Conservation (phyloP, 2,888 invertebrate genomes). For the Aporophyla lueneburgensis region DNA sequence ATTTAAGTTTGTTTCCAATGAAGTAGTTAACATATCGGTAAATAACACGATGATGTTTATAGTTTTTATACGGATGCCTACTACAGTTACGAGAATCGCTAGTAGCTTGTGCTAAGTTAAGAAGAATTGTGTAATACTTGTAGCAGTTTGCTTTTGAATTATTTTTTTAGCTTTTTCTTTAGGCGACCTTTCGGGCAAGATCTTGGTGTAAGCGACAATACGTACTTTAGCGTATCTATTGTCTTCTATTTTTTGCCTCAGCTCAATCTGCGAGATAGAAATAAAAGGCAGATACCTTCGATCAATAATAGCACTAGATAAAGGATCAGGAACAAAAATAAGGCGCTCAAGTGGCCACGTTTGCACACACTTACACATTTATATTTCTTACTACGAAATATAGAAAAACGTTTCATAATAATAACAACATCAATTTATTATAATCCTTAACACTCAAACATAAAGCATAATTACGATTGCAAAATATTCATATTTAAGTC, state of each 20-base stretch:
- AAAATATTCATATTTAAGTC: no score
- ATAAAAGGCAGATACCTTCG: conserved; percentile 13
- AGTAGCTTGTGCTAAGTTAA: conserved; percentile 26
- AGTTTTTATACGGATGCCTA: conserved; percentile 46
- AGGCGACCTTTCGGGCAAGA: conserved; percentile 11
- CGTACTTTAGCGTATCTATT: conserved; percentile 28
- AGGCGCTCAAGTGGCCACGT: no score
- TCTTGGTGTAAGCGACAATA: conserved; percentile 39
- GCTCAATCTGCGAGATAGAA: not conserved
- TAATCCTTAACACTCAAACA: no score
- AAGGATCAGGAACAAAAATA: no score
- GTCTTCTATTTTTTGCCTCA: conserved; percentile 24
- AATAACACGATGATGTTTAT: conserved; percentile 55
- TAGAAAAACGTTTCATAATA: no score
- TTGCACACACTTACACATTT: no score
- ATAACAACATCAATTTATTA: no score
- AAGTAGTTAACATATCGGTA: conserved; percentile 56
- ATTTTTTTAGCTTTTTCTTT: conserved; percentile 26
- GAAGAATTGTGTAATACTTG: conserved; percentile 35
- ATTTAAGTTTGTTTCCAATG: conserved; percentile 46
- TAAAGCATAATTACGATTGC: no score
- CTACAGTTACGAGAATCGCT: conserved; percentile 24
- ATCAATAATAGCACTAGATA: no score
- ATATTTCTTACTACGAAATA: no score
- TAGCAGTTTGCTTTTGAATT: conserved; percentile 2